Conservation (phyloP, 2,888 invertebrate genomes). For the Luffia ferchaultella region DNA sequence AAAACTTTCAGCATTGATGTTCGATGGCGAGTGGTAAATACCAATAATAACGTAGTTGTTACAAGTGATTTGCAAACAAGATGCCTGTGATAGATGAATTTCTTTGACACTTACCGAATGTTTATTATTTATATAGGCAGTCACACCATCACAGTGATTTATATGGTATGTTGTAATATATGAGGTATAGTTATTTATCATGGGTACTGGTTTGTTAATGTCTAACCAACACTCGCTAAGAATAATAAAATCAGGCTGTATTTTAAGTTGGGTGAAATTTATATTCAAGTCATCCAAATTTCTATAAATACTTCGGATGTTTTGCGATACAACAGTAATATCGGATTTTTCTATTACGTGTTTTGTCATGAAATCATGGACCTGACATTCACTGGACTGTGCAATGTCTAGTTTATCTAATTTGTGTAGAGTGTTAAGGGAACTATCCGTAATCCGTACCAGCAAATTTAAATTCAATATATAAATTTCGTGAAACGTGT, state of each 20-base stretch:
- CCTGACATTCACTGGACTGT: too few species aligned
- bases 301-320: not conserved
- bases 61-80: constrained; percentile 1
- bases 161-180: not conserved
- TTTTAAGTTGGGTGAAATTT: not conserved
- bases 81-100: not conserved
- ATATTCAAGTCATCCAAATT: not conserved
- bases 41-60: not conserved
- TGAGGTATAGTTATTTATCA: not conserved
- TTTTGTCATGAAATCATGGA: too few species aligned
- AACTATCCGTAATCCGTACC: too few species aligned
- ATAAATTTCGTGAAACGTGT: too few species aligned
- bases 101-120: not conserved
- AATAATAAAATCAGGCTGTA: not conserved
- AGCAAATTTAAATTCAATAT: too few species aligned
- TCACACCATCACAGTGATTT: constrained; percentile 3
- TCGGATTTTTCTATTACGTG: not conserved
- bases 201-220: too few species aligned
- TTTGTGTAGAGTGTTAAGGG: too few species aligned
- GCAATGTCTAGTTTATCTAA: too few species aligned
- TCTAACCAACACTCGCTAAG: constrained; percentile 1
- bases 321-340: not conserved
- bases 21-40: not conserved
- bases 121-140: not conserved
- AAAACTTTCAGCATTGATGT: too few species aligned